Evolutionary conservation across 1,140 invertebrate species (phyloP), one percentile per base, ranked within the genome.

Genomic region (Camponotus pennsylvanicus): DNA sequence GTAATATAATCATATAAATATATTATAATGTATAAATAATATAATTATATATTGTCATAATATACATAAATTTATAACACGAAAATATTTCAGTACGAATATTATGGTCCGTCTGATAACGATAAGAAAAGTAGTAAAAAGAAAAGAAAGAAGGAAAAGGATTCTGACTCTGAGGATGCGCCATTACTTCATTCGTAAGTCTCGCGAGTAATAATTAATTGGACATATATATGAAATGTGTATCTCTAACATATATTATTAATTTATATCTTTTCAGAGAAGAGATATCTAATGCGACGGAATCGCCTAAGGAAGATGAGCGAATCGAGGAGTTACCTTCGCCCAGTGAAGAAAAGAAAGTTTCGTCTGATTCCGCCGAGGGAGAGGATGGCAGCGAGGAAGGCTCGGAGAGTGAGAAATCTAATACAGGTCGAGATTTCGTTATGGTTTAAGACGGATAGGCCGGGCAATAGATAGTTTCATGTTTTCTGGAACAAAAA

Each of bases 351-450:
- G 88, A 85, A 55, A 93, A 86, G 69, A 88, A 80, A 77, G 66
- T 73, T 7, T 86, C 86, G 18, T 79, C 73, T 27, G 92, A 94
- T 59, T 84, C 88, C 11, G 82, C 61, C 18, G 93, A 93, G 27
- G 88, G 92, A 32, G 94, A 94, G 86, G 95, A 95, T 42, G 90
- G 94, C 90, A 91, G 92, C 63, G 94, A 93, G 86, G 94, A 95
- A 89, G 93, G 93, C 49, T 95, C 94, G n/a, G 95, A 95, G 87
- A 95, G 94, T 86, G 95, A 95, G 90, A 96, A 97, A 67, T 98
- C 97, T 13, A 97, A 97, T 89, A 97, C 97, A 0, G 97, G 97
- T 63, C 96, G 97, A 91, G 97, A 98, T 95, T 98, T 98, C 93
- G 97, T 98, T 94, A 97, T 98, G 90, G 37, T 91, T 75, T 91